Conservation (phyloP, 1,140 invertebrate species). For the Camponotus floridanus region DNA sequence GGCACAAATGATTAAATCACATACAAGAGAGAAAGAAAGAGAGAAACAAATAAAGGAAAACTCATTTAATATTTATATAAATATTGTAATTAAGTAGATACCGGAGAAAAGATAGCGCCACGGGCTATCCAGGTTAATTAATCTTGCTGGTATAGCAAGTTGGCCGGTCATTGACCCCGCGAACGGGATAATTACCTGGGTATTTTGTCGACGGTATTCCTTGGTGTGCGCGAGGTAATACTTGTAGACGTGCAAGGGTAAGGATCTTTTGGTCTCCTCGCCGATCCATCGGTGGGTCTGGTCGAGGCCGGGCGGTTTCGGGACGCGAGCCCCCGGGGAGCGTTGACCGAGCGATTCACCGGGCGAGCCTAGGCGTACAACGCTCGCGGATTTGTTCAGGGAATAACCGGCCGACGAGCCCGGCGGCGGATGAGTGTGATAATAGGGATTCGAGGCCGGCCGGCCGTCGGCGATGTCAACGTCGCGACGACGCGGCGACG, state of each 20-base stretch:
- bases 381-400: constrained; percentile 78
- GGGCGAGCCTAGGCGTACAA: constrained; percentile 80
- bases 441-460: constrained; percentile 78
- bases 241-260: constrained; percentile 90
- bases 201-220: constrained; percentile 86
- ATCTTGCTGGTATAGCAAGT: constrained; percentile 11
- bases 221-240: constrained; percentile 88
- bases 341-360: constrained; percentile 78
- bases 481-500: constrained; percentile 67
- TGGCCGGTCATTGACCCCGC: constrained; percentile 7
- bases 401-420: constrained; percentile 65
- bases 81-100: constrained; percentile 2
- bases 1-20: not conserved
- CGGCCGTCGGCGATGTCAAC: constrained; percentile 68
- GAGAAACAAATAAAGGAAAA: no score
- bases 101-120: not conserved
- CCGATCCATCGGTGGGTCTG: constrained; percentile 88
- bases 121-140: constrained; percentile 43
- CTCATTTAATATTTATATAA: constrained; percentile 11
- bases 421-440: constrained; percentile 81
- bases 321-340: constrained; percentile 75
- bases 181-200: constrained; percentile 86
- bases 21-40: not conserved
- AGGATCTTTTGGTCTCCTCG: constrained; percentile 88
- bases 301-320: constrained; percentile 78